phyloP scores from a whole-genome alignment of 30 jellyfish, hydroid and myxozoan species.

The Haliclystus octoradiatus region DNA sequence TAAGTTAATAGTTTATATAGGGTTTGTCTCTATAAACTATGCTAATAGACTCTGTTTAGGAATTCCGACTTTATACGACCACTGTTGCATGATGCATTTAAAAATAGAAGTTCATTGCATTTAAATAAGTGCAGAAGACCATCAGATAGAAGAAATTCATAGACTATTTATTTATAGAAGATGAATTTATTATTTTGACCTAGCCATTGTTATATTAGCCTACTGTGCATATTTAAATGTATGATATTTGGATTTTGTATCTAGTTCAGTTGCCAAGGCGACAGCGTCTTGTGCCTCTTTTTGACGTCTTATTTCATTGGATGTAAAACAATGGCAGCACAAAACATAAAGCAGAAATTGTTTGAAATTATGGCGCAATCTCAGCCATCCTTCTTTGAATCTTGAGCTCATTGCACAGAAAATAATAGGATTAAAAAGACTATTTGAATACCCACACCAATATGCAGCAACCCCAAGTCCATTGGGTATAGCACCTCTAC shows the following conservation, averaged over 20 bases:
- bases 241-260: background rate
- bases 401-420: slow-evolving; percentile 77
- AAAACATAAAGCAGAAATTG: background rate
- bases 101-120: no score
- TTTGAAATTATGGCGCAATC: slow-evolving; percentile 6
- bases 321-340: background rate
- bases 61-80: no score
- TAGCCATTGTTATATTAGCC: no score
- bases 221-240: no score
- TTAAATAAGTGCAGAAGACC: no score
- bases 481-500: slow-evolving; percentile 40
- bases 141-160: no score
- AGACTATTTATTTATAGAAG: no score
- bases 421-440: slow-evolving; percentile 75
- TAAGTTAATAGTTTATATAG: no score
- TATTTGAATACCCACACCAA: slow-evolving; percentile 90
- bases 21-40: no score
- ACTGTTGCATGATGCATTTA: no score
- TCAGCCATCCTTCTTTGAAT: slow-evolving; percentile 62
- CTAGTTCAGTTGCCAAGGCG: background rate
- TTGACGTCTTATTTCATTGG: background rate
- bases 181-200: no score
- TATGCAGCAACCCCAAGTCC: slow-evolving; percentile 96
- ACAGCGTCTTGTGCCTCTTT: background rate
- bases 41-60: no score